Evolutionary conservation across 2,113 vertebrate genomes (phyloP).

Genomic region (Columbina picui): DNA sequence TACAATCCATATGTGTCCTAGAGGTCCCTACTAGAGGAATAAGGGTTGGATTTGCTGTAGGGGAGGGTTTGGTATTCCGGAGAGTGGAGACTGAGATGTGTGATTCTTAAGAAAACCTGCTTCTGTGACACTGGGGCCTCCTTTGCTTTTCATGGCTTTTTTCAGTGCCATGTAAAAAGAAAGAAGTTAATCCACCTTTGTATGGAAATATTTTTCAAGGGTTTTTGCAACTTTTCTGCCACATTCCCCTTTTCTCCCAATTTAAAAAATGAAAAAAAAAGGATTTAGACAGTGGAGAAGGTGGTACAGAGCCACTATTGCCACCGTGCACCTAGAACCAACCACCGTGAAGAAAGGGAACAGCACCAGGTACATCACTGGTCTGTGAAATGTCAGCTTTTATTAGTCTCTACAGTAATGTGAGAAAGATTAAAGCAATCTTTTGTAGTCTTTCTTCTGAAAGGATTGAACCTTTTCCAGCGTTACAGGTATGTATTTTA

Average conservation of each 20-base stretch:
- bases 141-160: background rate
- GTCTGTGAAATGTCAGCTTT: background rate
- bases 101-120: background rate
- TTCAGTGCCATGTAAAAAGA: background rate
- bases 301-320: background rate
- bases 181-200: background rate
- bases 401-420: background rate
- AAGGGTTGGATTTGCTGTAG: background rate
- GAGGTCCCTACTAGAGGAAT: background rate
- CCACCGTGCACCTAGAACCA: background rate
- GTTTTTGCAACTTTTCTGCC: background rate
- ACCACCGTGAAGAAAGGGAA: fast-evolving
- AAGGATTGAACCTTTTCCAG: background rate
- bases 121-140: background rate
- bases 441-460: background rate
- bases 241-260: background rate
- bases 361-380: background rate
- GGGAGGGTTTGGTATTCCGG: background rate
- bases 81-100: background rate
- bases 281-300: background rate
- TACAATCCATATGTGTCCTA: background rate
- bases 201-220: background rate
- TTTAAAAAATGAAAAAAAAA: background rate
- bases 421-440: background rate
- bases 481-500: background rate